phyloP scores from a whole-genome alignment of 2,113 vertebrate genomes.

The Ellobius talpinus region DNA sequence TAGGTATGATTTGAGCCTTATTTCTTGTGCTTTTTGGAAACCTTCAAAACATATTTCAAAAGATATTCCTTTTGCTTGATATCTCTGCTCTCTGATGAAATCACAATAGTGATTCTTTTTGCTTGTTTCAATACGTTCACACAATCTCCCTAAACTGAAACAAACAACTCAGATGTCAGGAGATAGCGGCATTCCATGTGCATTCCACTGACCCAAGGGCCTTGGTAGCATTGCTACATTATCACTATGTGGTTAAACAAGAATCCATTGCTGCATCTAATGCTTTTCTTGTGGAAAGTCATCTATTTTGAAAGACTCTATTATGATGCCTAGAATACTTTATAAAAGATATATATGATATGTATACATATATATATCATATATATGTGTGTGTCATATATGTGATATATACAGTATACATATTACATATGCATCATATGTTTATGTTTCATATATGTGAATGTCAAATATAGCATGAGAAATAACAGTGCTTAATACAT shows the following conservation, averaged over 20 bases:
- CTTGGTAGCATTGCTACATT: not conserved
- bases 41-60: not conserved
- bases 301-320: conserved; percentile 36
- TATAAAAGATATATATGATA: not conserved
- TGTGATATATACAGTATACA: not conserved
- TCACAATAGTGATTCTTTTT: not conserved
- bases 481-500: conserved; percentile 54
- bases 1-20: not conserved
- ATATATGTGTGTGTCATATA: not conserved
- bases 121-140: not conserved
- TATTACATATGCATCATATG: not conserved
- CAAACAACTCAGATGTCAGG: conserved; percentile 28
- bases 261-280: not conserved
- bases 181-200: not conserved
- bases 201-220: not conserved
- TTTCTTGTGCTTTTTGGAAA: not conserved
- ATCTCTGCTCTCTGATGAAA: conserved; percentile 14
- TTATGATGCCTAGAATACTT: conserved; percentile 59
- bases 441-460: not conserved
- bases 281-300: not conserved
- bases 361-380: too few relatives aligned
- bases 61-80: conserved; percentile 7
- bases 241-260: conserved; percentile 55
- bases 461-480: conserved; percentile 61
- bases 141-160: not conserved